Base-by-base conservation (phyloP, 2,888 invertebrate genomes). In the Cheilosia urbana region DNA sequence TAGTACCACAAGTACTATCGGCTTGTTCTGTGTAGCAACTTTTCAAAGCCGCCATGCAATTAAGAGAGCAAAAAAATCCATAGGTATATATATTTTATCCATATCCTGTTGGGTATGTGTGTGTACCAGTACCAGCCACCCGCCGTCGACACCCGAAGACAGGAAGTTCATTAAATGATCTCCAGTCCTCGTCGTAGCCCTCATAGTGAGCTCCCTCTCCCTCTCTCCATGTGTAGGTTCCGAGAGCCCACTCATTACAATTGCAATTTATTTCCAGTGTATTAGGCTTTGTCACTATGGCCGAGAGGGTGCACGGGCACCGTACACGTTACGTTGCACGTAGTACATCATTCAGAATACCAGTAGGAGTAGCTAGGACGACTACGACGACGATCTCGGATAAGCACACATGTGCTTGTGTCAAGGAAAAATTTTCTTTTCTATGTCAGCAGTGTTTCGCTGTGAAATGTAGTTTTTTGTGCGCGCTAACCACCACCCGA, bases 241-340 rank as follows among this genome's bases (percentile, higher is more conserved):
- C 60, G 69, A 80, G 65, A 80, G 81, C 85, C 85, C 80, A 76
- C 81, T 85, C 76, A 85, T 81, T 85, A 77, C 80, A 85, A 85
- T 85, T 85, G 85, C 81, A 85, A 85, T 85, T 85, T 85, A 85
- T 85, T 81, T 85, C 72, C 81, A 81, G 85, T 81, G 85, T 85
- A 85, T 85, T 81, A 77, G 85, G 76, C 81, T 81, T 81, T 85
- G 81, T 85, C 85, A 66, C 81, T 76, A 62, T 30, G 57, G 51
- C 57, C 63, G 53, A 58, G 58, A 63, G 49, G 78, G 62, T 42
- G 27, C 27, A 27, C 27, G 27, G 2, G 0, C 21, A 21, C 21
- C 21, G 21, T 6, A 27, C 27, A 45, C 37, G 37, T 37, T 37
- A 37, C 37, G n/a, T 45, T 2, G 47, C 17, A 17, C 51, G 27